Conservation (phyloP, 2,888 invertebrate genomes). For the Zelleria hepariella region DNA sequence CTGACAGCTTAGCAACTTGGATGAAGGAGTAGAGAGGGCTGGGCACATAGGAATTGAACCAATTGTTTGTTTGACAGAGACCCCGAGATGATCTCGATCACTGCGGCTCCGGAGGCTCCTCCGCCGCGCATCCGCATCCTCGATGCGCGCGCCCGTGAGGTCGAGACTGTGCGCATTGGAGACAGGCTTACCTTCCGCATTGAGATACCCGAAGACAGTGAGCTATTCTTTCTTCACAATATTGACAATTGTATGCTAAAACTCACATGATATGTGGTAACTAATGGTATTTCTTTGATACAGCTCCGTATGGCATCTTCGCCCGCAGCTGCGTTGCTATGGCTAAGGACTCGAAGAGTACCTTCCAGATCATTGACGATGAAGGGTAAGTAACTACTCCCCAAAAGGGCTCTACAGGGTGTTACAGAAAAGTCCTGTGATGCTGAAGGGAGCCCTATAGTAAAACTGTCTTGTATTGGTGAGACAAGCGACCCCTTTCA, state of each 20-base stretch:
- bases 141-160: conserved; percentile 88
- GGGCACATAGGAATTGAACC: too few relatives aligned
- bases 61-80: conserved; percentile 70
- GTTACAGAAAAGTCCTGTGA: too few relatives aligned
- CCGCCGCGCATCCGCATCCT: conserved; percentile 94
- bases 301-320: conserved; percentile 96
- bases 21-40: too few relatives aligned
- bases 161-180: conserved; percentile 94
- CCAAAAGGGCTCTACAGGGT: too few relatives aligned
- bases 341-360: conserved; percentile 97
- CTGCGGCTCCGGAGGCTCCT: conserved; percentile 94
- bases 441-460: too few relatives aligned
- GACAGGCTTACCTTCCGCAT: conserved; percentile 95
- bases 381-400: conserved; percentile 79
- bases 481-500: too few relatives aligned
- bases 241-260: not conserved
- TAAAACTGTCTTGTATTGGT: too few relatives aligned
- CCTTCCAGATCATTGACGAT: conserved; percentile 96
- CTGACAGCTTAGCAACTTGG: too few relatives aligned
- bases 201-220: conserved; percentile 96
- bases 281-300: conserved; percentile 26
- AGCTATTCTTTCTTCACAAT: conserved; percentile 37
- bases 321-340: conserved; percentile 96
- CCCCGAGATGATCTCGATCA: conserved; percentile 96
- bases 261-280: conserved; percentile 1